Conservation (phyloP, 2,113 vertebrate genomes). For the Ahaetulla prasina region DNA sequence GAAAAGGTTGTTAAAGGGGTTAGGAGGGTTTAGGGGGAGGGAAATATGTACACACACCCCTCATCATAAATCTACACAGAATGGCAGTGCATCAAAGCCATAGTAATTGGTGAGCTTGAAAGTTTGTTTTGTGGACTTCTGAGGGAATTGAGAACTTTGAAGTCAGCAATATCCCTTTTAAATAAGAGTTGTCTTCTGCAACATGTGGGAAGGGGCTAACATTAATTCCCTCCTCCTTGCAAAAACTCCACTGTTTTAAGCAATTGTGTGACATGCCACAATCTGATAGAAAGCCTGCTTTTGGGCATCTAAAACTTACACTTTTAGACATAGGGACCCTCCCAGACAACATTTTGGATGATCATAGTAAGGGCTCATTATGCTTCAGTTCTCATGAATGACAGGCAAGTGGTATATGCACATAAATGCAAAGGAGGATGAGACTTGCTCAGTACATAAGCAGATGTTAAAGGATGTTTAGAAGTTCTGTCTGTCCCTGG, state of each 20-base stretch:
- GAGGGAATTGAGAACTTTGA: neutral
- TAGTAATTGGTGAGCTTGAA: neutral
- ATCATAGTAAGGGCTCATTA: neutral
- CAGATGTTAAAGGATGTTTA: neutral
- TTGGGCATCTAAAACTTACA: neutral
- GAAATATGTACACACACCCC: no score
- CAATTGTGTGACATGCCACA: neutral
- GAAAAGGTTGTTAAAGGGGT: neutral
- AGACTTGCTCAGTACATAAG: neutral
- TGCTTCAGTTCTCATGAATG: neutral
- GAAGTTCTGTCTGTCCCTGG: slow-evolving; percentile 11
- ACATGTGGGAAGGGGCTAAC: neutral
- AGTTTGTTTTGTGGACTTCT: neutral
- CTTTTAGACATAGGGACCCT: neutral
- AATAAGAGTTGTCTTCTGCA: neutral
- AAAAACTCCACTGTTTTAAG: neutral
- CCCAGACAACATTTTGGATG: neutral
- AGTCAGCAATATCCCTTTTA: neutral
- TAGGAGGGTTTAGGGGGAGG: neutral
- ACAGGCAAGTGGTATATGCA: neutral
- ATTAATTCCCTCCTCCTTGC: neutral
- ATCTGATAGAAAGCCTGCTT: neutral
- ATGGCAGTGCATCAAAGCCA: neutral
- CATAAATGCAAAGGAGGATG: neutral
- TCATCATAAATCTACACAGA: neutral